Evolutionary conservation across 2,113 vertebrate species (phyloP).

Genomic region (Sorex fumeus): DNA sequence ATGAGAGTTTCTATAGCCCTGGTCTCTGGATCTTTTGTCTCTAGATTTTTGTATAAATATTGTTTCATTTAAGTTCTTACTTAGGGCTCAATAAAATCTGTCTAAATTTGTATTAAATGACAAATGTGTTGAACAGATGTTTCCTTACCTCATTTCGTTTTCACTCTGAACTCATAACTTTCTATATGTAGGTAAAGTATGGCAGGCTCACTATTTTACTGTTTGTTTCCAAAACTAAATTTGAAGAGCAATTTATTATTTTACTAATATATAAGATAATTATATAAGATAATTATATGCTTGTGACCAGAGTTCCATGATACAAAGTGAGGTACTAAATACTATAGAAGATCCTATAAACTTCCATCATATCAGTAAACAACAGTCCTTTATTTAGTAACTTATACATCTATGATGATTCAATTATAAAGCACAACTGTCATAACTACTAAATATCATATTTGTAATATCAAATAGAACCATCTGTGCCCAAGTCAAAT

Average conservation of each 20-base stretch:
- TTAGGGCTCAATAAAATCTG: neutral
- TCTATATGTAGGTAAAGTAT: neutral
- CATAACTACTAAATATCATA: no score
- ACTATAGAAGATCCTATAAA: neutral
- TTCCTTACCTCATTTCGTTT: neutral
- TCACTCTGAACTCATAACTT: neutral
- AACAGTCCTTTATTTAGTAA: neutral
- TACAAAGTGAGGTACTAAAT: neutral
- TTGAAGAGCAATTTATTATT: neutral
- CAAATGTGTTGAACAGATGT: neutral
- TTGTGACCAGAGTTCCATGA: neutral
- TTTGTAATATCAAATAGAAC: neutral
- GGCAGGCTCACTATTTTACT: neutral
- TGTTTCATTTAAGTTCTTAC: conserved; percentile 39
- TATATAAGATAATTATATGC: neutral
- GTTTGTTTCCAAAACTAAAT: neutral
- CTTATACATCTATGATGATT: neutral
- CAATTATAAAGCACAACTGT: neutral
- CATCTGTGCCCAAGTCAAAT: neutral
- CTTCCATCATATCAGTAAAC: neutral
- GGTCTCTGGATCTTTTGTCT: no score
- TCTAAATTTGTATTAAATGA: neutral
- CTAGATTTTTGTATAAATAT: neutral
- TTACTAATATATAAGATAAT: neutral
- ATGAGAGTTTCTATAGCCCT: neutral